These are phyloP conservation scores for Callithrix jacchus DNA, from an alignment of 2,113 vertebrate genomes.

Conservation along the genomic window DNA sequence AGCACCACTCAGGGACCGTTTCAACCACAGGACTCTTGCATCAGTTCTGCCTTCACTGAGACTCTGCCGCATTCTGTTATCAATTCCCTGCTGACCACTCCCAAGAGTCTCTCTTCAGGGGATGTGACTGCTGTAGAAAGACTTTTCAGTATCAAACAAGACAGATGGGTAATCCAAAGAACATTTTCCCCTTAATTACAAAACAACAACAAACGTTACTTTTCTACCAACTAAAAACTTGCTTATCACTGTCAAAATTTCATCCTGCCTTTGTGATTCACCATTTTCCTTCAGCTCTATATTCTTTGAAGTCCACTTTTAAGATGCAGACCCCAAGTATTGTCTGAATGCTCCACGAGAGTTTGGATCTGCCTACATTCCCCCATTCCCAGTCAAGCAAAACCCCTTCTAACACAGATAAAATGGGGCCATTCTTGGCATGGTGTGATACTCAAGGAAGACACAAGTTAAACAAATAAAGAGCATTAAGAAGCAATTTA, in stretches of 20 bases:
- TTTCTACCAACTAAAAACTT: not conserved
- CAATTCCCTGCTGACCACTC: slow-evolving; percentile 61
- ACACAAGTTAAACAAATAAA: not conserved
- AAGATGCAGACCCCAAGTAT: not conserved
- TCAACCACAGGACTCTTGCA: not conserved
- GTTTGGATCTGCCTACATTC: not conserved
- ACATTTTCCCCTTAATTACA: slow-evolving; percentile 39
- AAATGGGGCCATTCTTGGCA: not conserved
- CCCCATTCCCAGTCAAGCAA: not conserved
- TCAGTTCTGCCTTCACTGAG: slow-evolving; percentile 1
- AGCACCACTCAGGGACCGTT: not conserved
- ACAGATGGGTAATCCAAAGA: slow-evolving; percentile 42
- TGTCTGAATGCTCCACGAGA: fast-evolving
- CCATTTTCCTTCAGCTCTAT: not conserved
- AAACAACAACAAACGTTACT: slow-evolving; percentile 6
- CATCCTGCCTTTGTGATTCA: slow-evolving; percentile 39
- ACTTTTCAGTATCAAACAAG: slow-evolving; percentile 57
- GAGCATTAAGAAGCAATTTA: not conserved
- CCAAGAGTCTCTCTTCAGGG: slow-evolving; percentile 46
- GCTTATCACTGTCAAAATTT: slow-evolving; percentile 3
- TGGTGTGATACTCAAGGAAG: not conserved
- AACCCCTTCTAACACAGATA: not conserved
- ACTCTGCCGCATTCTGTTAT: slow-evolving; percentile 63
- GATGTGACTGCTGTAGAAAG: slow-evolving; percentile 62
- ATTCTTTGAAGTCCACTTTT: not conserved